Percentiles rank a stretch among this genome's conserved stretches.
Conservation (phyloP, 2,888 invertebrate genomes). For the Lagria hirta region DNA sequence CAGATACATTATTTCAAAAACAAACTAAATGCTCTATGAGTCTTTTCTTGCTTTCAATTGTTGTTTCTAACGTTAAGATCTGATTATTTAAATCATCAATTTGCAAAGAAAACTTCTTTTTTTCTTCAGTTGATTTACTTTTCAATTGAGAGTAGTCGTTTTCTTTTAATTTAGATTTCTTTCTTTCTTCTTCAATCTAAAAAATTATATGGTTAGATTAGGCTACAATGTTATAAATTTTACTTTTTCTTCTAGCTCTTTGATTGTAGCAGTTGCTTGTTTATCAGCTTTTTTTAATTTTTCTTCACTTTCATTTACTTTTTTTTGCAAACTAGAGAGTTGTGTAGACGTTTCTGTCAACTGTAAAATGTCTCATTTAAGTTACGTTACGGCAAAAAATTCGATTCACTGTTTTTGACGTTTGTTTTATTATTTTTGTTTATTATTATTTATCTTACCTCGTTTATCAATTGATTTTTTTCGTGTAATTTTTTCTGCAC, state of each 20-base stretch:
- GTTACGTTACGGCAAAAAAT: neutral
- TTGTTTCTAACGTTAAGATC: constrained; percentile 61
- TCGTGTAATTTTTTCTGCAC: constrained; percentile 64
- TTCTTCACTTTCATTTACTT: constrained; percentile 68
- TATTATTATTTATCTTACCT: constrained; percentile 57
- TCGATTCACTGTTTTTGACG: too few relatives aligned
- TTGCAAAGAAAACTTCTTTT: constrained; percentile 55
- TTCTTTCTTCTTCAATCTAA: constrained; percentile 48
- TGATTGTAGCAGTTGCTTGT: constrained; percentile 61
- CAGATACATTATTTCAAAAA: constrained; percentile 6
- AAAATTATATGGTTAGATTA: too few relatives aligned
- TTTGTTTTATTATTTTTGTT: constrained; percentile 16
- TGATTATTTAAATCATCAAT: constrained; percentile 62
- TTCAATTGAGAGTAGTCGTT: constrained; percentile 58
- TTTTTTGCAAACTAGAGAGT: constrained; percentile 65
- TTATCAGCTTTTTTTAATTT: constrained; percentile 63
- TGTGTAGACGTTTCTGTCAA: constrained; percentile 65
- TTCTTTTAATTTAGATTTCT: constrained; percentile 45
- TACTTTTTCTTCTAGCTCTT: constrained; percentile 65
- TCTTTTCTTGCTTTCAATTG: constrained; percentile 61
- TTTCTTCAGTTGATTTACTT: constrained; percentile 57
- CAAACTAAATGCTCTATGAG: constrained; percentile 65
- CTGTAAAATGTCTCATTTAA: constrained; percentile 49
- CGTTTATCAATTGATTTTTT: constrained; percentile 62
- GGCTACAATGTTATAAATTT: too few relatives aligned